Percentiles rank a stretch among this genome's conserved stretches.
These are phyloP conservation scores for Falco novaeseelandiae DNA, from an alignment of 2,797 vertebrate genomes.

Conservation along the genomic window DNA sequence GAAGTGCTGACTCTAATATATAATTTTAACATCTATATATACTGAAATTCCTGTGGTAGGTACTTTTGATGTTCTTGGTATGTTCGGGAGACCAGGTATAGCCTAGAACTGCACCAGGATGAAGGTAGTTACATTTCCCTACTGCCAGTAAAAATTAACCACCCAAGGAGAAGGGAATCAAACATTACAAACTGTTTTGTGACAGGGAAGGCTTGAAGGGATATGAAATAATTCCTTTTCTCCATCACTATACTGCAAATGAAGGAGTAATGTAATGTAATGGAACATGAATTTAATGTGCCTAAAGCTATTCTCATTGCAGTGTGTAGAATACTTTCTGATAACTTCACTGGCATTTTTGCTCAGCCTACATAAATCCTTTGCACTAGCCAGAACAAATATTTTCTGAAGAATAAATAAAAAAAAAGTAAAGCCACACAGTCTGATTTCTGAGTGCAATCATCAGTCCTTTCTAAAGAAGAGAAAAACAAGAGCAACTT, in stretches of 20 bases:
- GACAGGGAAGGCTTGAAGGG: neutral
- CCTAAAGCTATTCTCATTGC: neutral
- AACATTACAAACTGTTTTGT: neutral
- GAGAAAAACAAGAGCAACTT: neutral
- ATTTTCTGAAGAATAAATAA: neutral
- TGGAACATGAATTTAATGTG: neutral
- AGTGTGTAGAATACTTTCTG: neutral
- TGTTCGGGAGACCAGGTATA: neutral
- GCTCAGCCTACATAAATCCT: neutral
- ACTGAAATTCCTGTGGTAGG: neutral
- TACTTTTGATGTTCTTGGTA: neutral
- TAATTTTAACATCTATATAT: neutral
- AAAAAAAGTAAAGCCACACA: neutral
- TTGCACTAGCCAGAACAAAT: neutral
- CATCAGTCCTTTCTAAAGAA: neutral
- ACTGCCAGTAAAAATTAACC: slow-evolving; percentile 25
- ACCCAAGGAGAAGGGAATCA: slow-evolving; percentile 7
- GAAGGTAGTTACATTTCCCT: neutral
- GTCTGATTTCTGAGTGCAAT: neutral
- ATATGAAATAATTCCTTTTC: neutral
- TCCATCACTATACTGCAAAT: neutral
- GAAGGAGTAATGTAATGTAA: neutral
- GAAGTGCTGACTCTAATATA: neutral
- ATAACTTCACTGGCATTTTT: neutral
- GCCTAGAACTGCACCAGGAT: neutral